phyloP scores from a whole-genome alignment of 2,888 invertebrate genomes.

The Nemoura dubitans region DNA sequence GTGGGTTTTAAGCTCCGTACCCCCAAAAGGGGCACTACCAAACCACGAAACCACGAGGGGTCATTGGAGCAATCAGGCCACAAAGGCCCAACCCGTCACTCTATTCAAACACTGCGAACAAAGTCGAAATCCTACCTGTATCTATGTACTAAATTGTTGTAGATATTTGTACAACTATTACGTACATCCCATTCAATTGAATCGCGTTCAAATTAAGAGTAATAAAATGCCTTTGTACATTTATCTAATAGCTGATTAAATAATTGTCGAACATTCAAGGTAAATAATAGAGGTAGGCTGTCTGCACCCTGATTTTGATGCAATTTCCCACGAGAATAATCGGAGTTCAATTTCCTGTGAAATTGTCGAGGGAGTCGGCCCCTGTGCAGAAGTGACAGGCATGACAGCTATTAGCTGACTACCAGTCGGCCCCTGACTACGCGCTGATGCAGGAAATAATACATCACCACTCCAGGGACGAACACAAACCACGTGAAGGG shows the following conservation, averaged over 20 bases:
- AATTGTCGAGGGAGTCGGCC: neutral
- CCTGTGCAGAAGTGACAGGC: neutral
- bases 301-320: conserved; percentile 4
- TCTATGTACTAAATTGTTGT: neutral
- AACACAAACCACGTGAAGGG: neutral
- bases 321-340: conserved; percentile 35
- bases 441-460: neutral
- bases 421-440: neutral
- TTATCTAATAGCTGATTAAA: neutral
- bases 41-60: conserved; percentile 21
- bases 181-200: neutral
- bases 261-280: neutral
- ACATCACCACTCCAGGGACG: neutral
- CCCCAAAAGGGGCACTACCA: conserved; percentile 22
- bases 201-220: conserved; percentile 28
- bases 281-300: neutral
- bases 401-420: conserved; percentile 7
- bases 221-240: conserved; percentile 35
- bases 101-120: neutral
- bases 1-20: conserved; percentile 13
- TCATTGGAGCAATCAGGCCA: conserved; percentile 27
- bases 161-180: neutral
- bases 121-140: neutral
- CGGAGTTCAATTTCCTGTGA: conserved; percentile 28
- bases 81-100: neutral